Conservation (phyloP, 2,797 vertebrate genomes). For the Triplophysa bombifrons region DNA sequence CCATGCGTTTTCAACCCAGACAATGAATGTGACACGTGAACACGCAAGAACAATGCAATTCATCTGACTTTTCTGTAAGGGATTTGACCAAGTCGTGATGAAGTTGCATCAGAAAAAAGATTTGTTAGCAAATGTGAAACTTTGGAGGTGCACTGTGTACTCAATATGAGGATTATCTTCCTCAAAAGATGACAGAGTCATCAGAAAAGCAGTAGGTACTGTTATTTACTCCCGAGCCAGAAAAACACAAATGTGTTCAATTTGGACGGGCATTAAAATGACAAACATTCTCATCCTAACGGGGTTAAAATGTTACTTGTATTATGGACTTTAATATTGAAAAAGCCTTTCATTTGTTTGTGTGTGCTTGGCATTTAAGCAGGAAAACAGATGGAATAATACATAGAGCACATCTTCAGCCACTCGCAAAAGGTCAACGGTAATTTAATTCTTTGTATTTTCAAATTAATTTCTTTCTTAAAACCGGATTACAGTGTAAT, state of each 20-base stretch:
- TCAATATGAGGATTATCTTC: not conserved
- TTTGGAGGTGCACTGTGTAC: too few species aligned
- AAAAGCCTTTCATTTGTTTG: conserved; percentile 13
- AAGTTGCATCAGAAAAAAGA: too few species aligned
- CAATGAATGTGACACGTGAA: too few species aligned
- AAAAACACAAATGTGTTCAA: not conserved
- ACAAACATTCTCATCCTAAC: conserved; percentile 1
- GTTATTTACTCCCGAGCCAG: not conserved
- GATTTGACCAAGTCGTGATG: too few species aligned
- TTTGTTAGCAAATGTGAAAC: too few species aligned
- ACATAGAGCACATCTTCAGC: not conserved
- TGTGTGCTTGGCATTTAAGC: conserved; percentile 9
- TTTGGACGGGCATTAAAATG: not conserved
- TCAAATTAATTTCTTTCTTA: conserved; percentile 11
- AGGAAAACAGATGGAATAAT: not conserved
- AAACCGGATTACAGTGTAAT: not conserved
- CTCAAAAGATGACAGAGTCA: too few species aligned
- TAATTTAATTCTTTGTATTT: conserved; percentile 10
- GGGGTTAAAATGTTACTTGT: not conserved
- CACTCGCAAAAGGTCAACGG: conserved; percentile 15
- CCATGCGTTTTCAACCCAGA: too few species aligned
- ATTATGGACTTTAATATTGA: not conserved
- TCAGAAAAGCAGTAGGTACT: too few species aligned
- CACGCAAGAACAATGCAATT: too few species aligned
- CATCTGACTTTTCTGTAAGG: too few species aligned